Evolutionary conservation across 1,140 invertebrate species (phyloP), one percentile per base, ranked within the genome.

Genomic region (Lerema accius): DNA sequence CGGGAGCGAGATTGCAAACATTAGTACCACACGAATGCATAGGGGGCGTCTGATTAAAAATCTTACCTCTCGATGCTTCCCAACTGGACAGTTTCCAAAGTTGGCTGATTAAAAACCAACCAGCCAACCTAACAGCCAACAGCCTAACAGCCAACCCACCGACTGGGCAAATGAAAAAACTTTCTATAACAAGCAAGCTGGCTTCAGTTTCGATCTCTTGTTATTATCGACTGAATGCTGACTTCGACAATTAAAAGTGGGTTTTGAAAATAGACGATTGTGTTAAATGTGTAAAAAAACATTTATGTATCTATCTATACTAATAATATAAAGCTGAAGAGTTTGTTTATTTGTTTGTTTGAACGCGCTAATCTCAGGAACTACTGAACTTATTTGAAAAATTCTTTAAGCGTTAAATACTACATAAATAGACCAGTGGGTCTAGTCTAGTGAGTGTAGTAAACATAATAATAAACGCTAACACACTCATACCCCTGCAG

Each of bases 61-160:
- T 76, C 69, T 67, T 63, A 70, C 61, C 59, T 42, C 23, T 53
- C 72, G 53, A 69, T 67, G 53, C 48, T 45, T 63, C 69, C 46
- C 58, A 58, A 61, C 68, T 78, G 77, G 78, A 73, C 74, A 78
- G 71, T 67, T 75, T 84, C 73, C 72, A 81, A 82, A 76, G 73
- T 78, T 73, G 61, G 43, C 73, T 84, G 80, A 82, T 84, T 84
- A 82, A 84, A 84, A 84, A 73, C 67, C 69, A 65, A 68, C 68
- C 71, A 19, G 28, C 26, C 55, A 9, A n/a, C 42, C 26, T n/a
- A 37, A 23, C 23, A n/a, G n/a, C n/a, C n/a, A n/a, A n/a, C n/a
- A n/a, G n/a, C n/a, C n/a, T n/a, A n/a, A n/a, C 69, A 65, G 67
- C 68, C 71, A 19, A 37, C 26, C 55, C 5, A n/a, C 42, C 26